Evolutionary conservation across 2,797 vertebrate species (phyloP).

Genomic region (Odontamblyopus rebecca): DNA sequence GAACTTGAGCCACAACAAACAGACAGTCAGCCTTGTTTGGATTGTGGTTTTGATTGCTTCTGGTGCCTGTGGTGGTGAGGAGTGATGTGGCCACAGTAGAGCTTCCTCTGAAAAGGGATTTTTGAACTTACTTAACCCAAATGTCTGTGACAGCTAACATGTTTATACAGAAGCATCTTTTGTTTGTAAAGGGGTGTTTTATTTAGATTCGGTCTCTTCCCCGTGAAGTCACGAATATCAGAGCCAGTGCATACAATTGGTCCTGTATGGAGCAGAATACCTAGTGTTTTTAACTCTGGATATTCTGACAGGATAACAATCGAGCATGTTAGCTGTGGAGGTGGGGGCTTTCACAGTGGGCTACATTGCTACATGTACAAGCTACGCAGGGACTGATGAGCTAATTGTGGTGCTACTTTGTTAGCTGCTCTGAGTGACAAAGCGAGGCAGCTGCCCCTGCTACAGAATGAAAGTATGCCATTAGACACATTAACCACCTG

Average conservation of each 20-base stretch:
- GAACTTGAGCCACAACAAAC: conserved; percentile 47
- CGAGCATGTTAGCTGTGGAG: conserved; percentile 30
- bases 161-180: neutral
- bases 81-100: conserved; percentile 37
- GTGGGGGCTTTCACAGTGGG: conserved; percentile 48
- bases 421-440: conserved; percentile 29
- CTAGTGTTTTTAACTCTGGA: conserved; percentile 13
- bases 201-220: neutral
- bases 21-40: conserved; percentile 47
- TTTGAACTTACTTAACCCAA: conserved; percentile 28
- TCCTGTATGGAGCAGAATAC: neutral
- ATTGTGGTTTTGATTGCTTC: conserved; percentile 42
- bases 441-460: conserved; percentile 41
- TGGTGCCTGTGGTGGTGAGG: conserved; percentile 29
- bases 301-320: conserved; percentile 31
- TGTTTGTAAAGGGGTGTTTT: neutral
- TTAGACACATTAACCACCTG: conserved; percentile 58
- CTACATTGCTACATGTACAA: conserved; percentile 22
- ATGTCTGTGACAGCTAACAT: neutral
- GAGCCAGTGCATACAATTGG: neutral
- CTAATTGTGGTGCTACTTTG: conserved; percentile 19
- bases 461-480: conserved; percentile 30
- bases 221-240: neutral
- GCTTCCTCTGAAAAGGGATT: conserved; percentile 18
- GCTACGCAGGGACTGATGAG: conserved; percentile 17